Evolutionary conservation across 2,888 invertebrate genomes (phyloP), one percentile per base, ranked within the genome.

Genomic region (Gibbula magus): DNA sequence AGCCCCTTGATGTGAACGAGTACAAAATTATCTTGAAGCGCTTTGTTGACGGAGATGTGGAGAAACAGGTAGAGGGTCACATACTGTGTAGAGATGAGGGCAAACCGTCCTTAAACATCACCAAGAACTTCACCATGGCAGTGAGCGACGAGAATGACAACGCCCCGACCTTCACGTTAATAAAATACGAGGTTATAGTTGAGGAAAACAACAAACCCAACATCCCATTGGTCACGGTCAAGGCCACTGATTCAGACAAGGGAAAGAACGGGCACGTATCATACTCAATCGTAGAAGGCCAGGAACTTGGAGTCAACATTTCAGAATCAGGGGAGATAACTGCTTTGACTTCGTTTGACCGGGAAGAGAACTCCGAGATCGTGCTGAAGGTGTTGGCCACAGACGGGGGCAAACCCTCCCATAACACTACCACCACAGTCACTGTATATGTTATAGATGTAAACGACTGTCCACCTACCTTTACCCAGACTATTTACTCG

Each of bases 111-210:
- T 35, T 75, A 32, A 75, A 52, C 29, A 54, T 10, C 54, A 75
- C 32, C 22, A n/a, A 32, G 32, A 32, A 32, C 10, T 75, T 75
- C 20, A 54, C 56, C 16, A 54, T 91, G 20, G 70, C 78, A n/a
- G 96, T 98, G 0, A 93, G 94, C 54, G 98, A 98, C 89, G 95
- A 97, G 1, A 98, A 98, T 89, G 98, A 98, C 90, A 98, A 98
- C 92, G 94, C 96, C 0, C 98, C 98, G 0, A 94, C 94, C 88
- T 98, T 98, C 90, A 93, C 95, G 0, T 96, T 95, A 61, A 75
- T 79, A 22, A 81, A 78, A n/a, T 87, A 86, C 75, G 82, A 82
- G n/a, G 81, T 82, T 8, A 84, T 80, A 52, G 56, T 85, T 13
- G 75, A 80, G 35, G 88, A 88, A 82, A 86, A 87, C 73, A 86